These are phyloP conservation scores for Promerops cafer DNA, from an alignment of 2,113 vertebrate species.

Conservation along the genomic window DNA sequence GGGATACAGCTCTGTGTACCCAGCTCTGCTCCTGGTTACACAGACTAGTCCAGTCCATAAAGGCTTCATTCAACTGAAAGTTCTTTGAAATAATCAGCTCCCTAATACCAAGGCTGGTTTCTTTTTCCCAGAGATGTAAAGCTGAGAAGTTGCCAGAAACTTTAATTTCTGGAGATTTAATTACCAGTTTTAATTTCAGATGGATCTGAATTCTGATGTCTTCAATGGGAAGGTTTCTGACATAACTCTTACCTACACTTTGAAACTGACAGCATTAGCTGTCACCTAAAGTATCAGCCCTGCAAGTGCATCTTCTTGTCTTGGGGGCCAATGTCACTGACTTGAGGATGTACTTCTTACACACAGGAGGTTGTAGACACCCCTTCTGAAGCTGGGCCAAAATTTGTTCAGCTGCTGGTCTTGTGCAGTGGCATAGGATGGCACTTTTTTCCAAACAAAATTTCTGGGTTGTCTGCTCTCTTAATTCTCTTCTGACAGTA, in stretches of 20 bases:
- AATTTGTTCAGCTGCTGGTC: neutral
- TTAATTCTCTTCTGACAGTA: neutral
- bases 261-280: neutral
- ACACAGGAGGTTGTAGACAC: neutral
- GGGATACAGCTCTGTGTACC: neutral
- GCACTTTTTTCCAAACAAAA: neutral
- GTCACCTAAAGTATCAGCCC: neutral
- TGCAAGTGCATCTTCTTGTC: neutral
- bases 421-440: neutral
- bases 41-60: neutral
- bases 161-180: neutral
- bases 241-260: neutral
- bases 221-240: neutral
- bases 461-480: neutral
- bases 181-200: neutral
- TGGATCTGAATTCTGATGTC: neutral
- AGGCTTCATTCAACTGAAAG: neutral
- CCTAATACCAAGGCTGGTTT: neutral
- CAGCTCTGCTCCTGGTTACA: neutral
- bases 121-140: neutral
- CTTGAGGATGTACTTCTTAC: neutral
- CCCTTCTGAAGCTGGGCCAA: neutral
- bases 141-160: neutral
- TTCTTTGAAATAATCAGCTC: neutral
- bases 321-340: neutral